These are phyloP conservation scores for Busseola fusca DNA, from an alignment of 2,888 invertebrate species.

Conservation along the genomic window DNA sequence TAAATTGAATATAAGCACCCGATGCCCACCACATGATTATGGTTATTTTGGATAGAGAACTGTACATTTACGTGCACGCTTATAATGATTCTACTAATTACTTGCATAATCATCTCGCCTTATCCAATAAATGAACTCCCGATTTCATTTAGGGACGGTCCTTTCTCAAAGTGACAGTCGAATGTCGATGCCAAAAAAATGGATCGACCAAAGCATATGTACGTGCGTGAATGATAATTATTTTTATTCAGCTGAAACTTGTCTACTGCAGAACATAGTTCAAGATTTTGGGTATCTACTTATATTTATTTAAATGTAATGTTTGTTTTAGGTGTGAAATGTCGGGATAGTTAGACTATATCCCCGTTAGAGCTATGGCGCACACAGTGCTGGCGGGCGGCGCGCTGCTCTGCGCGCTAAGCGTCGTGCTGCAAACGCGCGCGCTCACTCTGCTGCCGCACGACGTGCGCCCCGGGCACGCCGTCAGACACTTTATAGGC, in stretches of 20 bases:
- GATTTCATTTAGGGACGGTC: constrained; percentile 11
- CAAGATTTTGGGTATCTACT: background rate
- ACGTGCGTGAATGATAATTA: constrained; percentile 2
- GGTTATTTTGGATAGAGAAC: background rate
- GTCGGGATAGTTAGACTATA: constrained; percentile 76
- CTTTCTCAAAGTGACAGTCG: constrained; percentile 11
- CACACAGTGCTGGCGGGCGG: constrained; percentile 80
- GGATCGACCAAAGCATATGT: constrained; percentile 7
- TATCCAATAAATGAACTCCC: constrained; percentile 17
- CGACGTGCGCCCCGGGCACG: constrained; percentile 96
- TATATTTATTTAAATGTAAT: background rate
- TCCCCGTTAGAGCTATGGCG: constrained; percentile 76
- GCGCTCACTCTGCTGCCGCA: constrained; percentile 93
- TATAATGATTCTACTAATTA: constrained; percentile 10
- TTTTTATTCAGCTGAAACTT: constrained; percentile 3
- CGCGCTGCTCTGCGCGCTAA: constrained; percentile 81
- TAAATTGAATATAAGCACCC: constrained; percentile 3
- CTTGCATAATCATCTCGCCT: background rate
- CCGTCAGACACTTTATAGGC: constrained; percentile 93
- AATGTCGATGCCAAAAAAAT: constrained; percentile 3
- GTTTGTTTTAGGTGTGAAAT: constrained; percentile 79
- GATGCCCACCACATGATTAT: background rate
- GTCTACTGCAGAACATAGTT: background rate
- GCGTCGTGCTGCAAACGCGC: constrained; percentile 74
- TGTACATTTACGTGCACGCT: background rate